These are phyloP conservation scores for Tanypteryx hageni DNA, from an alignment of 2,888 invertebrate species.

Conservation along the genomic window DNA sequence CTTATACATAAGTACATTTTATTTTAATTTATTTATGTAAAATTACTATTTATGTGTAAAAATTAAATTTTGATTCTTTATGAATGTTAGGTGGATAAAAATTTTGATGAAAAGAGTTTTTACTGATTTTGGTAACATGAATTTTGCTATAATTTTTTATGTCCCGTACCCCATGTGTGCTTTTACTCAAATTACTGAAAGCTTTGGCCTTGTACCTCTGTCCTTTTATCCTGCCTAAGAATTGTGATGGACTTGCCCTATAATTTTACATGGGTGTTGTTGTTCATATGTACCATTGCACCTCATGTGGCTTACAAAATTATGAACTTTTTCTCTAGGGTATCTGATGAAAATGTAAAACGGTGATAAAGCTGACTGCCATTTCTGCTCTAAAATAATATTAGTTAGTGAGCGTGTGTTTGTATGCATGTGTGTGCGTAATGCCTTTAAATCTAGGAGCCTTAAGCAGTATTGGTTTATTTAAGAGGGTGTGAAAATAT, in stretches of 20 bases:
- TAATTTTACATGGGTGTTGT: constrained; percentile 47
- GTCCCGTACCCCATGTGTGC: neutral
- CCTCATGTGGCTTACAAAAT: constrained; percentile 42
- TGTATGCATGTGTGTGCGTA: constrained; percentile 58
- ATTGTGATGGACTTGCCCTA: constrained; percentile 33
- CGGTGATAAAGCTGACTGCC: constrained; percentile 63
- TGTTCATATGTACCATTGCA: constrained; percentile 39
- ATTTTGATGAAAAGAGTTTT: constrained; percentile 11
- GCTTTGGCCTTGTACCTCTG: constrained; percentile 37
- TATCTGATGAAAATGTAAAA: constrained; percentile 43
- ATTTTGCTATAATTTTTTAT: constrained; percentile 18
- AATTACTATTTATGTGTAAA: constrained; percentile 27
- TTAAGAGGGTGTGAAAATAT: constrained; percentile 64
- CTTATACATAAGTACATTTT: neutral
- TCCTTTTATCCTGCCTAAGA: constrained; percentile 45
- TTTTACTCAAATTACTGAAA: neutral
- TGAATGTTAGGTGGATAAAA: neutral
- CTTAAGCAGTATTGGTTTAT: constrained; percentile 64
- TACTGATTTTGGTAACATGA: neutral
- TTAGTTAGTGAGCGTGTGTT: constrained; percentile 44
- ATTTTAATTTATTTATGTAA: constrained; percentile 58
- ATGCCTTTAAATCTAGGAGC: constrained; percentile 60
- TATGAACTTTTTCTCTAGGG: constrained; percentile 9
- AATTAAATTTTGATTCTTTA: constrained; percentile 28
- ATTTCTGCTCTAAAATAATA: constrained; percentile 52